Evolutionary conservation across 2,797 vertebrate genomes (phyloP).

Genomic region (Sebastes wilsoni): DNA sequence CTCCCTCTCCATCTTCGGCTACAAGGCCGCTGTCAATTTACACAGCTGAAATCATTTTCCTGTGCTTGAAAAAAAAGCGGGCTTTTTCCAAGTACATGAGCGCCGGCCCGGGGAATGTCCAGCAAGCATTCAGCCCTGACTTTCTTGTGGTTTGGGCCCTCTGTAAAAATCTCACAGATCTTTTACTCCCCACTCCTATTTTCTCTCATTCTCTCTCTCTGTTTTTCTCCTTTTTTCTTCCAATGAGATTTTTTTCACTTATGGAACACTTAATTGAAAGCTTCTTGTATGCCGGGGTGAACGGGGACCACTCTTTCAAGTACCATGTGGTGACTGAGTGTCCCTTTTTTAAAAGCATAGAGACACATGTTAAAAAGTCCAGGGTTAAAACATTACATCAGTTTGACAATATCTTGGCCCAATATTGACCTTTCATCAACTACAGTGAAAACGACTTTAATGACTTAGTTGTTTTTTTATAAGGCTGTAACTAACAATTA

Average conservation of each 20-base stretch:
- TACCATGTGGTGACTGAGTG: slow-evolving; percentile 19
- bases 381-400: neutral
- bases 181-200: slow-evolving; percentile 61
- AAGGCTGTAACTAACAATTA: too few species aligned
- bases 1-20: slow-evolving; percentile 70
- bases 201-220: slow-evolving; percentile 48
- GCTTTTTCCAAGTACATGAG: slow-evolving; percentile 64
- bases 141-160: slow-evolving; percentile 80
- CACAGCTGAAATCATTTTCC: slow-evolving; percentile 80
- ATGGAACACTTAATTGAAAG: slow-evolving; percentile 67
- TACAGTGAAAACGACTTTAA: neutral
- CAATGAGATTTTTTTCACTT: slow-evolving; percentile 31
- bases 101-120: slow-evolving; percentile 60
- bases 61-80: slow-evolving; percentile 60
- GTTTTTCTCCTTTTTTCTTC: slow-evolving; percentile 49
- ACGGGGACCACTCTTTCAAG: slow-evolving; percentile 40
- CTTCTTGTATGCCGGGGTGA: slow-evolving; percentile 55
- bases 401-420: neutral
- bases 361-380: slow-evolving; percentile 1
- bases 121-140: slow-evolving; percentile 68
- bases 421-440: neutral
- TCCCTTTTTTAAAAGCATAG: neutral
- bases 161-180: slow-evolving; percentile 74
- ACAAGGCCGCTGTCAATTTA: slow-evolving; percentile 80
- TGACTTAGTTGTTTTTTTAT: neutral